These are phyloP conservation scores for human (Homo sapiens) DNA, from an alignment of 2,113 vertebrate genomes.

Conservation along the genomic window DNA sequence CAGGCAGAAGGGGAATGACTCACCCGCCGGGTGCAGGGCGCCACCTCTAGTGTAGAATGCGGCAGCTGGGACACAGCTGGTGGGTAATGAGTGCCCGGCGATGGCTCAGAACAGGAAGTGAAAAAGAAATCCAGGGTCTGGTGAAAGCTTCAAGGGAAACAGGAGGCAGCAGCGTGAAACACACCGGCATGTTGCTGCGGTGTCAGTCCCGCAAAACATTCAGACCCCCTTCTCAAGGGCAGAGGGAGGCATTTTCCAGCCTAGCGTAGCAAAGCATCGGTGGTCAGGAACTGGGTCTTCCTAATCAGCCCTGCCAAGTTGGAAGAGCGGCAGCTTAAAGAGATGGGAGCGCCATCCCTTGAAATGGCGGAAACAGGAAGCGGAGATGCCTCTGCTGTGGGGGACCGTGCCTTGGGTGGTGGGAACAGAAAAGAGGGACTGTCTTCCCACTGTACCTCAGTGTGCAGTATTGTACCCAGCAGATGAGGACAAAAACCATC, in stretches of 20 bases:
- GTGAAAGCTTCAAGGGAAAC: neutral
- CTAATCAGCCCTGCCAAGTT: neutral
- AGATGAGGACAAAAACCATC: neutral
- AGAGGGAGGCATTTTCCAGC: neutral
- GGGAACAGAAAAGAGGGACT: neutral
- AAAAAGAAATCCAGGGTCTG: neutral
- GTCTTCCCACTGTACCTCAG: neutral
- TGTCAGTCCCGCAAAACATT: neutral
- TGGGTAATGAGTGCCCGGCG: neutral
- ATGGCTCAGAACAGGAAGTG: slow-evolving; percentile 15
- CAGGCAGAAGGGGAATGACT: neutral
- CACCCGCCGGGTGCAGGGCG: neutral
- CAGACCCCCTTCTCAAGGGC: neutral
- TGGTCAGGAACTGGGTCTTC: neutral
- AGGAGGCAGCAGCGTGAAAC: neutral
- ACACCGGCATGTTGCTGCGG: neutral
- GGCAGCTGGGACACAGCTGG: slow-evolving; percentile 66
- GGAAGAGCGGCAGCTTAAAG: neutral
- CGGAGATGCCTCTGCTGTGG: slow-evolving; percentile 27
- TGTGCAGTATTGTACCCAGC: neutral
- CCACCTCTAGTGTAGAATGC: neutral
- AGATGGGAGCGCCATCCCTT: neutral
- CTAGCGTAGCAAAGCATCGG: accelerated
- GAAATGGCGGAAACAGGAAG: neutral
- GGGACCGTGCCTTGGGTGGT: neutral